These are phyloP conservation scores for Misgurnus mizolepis DNA, from an alignment of 2,113 vertebrate genomes.

Conservation along the genomic window DNA sequence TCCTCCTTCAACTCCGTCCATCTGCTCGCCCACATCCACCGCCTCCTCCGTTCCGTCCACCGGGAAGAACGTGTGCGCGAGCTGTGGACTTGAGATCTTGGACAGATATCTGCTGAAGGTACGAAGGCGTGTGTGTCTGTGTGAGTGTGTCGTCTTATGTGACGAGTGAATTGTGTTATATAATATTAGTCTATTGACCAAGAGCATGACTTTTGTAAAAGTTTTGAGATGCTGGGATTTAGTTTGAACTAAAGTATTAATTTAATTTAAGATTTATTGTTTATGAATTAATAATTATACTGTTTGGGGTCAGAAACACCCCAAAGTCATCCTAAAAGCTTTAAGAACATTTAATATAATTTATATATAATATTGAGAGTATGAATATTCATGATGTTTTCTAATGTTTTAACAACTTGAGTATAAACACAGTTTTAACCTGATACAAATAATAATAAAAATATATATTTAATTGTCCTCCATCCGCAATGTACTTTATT, in stretches of 20 bases:
- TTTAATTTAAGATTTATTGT: background rate
- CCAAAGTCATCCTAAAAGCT: background rate
- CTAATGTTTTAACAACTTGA: too few species aligned
- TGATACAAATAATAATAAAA: too few species aligned
- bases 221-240: background rate
- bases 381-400: too few species aligned
- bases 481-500: too few species aligned
- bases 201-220: background rate
- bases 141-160: background rate
- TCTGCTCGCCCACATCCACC: conserved; percentile 89
- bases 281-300: background rate
- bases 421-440: too few species aligned
- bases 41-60: conserved; percentile 85
- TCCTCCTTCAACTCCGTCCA: conserved; percentile 91
- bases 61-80: conserved; percentile 93
- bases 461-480: too few species aligned
- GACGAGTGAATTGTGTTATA: background rate
- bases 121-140: conserved; percentile 37
- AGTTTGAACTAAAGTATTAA: background rate
- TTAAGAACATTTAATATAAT: conserved; percentile 38
- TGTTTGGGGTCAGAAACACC: background rate
- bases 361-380: conserved; percentile 9
- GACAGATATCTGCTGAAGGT: conserved; percentile 97
- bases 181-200: background rate
- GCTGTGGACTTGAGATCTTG: conserved; percentile 94